A percentile compares a stretch with the other conserved stretches of the same genome.
Evolutionary conservation across 1,140 invertebrate genomes (phyloP).

Genomic region (Choristoneura fumiferana): DNA sequence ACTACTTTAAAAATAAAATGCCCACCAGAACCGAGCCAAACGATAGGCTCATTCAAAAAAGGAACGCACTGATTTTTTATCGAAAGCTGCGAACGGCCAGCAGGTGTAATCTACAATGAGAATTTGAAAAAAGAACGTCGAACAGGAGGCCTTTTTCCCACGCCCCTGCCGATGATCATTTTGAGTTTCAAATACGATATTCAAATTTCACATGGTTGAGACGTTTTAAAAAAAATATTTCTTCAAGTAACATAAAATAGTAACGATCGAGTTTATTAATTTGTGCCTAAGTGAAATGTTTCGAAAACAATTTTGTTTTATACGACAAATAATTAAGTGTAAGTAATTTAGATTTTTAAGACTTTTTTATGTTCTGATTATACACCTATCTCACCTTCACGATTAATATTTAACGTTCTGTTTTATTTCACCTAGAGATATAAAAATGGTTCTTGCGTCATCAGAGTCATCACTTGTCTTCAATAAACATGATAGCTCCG

Average conservation of each 20-base stretch:
- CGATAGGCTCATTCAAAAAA: conserved; percentile 61
- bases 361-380: conserved; percentile 4
- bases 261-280: background rate
- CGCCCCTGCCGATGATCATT: conserved; percentile 59
- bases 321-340: background rate
- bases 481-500: too few species aligned
- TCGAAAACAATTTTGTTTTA: background rate
- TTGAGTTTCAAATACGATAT: conserved; percentile 42
- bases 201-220: conserved; percentile 25
- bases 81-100: conserved; percentile 72
- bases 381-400: background rate
- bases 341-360: background rate
- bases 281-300: conserved; percentile 1
- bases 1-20: conserved; percentile 68
- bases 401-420: background rate
- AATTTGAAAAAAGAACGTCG: conserved; percentile 66
- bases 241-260: background rate
- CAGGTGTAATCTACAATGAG: conserved; percentile 74
- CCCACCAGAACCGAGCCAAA: conserved; percentile 45
- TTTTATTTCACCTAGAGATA: too few species aligned
- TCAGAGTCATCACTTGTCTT: too few species aligned
- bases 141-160: conserved; percentile 76
- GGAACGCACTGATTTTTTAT: conserved; percentile 68
- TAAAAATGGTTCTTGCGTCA: too few species aligned
- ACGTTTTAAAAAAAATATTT: conserved; percentile 18